Evolutionary conservation across 2,797 vertebrate genomes (phyloP).

Genomic region (Brachymystax lenok): DNA sequence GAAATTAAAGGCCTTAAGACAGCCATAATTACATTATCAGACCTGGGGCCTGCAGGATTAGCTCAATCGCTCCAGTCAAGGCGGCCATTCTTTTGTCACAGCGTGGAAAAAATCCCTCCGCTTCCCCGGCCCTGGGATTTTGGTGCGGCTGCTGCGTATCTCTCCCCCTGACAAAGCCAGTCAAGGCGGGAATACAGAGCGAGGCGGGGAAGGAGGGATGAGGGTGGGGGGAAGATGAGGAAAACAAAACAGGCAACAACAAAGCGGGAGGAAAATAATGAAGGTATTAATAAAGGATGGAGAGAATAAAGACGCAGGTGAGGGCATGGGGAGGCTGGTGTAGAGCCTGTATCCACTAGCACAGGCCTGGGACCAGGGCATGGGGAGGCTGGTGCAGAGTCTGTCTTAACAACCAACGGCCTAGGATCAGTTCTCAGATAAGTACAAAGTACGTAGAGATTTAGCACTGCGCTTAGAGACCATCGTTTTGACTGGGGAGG

Average conservation of each 20-base stretch:
- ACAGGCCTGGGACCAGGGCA: conserved; percentile 4
- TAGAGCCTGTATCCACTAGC: conserved; percentile 39
- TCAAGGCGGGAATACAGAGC: conserved; percentile 79
- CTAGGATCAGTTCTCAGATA: conserved; percentile 53
- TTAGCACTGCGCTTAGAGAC: background rate
- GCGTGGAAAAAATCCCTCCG: conserved; percentile 92
- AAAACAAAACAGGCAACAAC: conserved; percentile 85
- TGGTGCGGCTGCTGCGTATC: conserved; percentile 91
- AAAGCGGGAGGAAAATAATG: conserved; percentile 91
- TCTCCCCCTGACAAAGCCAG: conserved; percentile 89
- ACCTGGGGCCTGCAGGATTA: conserved; percentile 92
- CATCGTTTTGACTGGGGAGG: background rate
- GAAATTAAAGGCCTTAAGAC: conserved; percentile 98
- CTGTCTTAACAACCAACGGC: too few species aligned
- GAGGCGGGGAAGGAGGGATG: conserved; percentile 76
- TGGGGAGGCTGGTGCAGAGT: too few species aligned
- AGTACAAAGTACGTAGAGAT: too few species aligned
- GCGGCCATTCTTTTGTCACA: conserved; percentile 94
- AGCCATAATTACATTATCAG: conserved; percentile 99
- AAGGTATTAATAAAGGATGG: conserved; percentile 84
- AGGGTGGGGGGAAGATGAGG: conserved; percentile 76
- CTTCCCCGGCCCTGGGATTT: conserved; percentile 90
- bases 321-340: conserved; percentile 36
- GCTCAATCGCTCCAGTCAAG: conserved; percentile 99
- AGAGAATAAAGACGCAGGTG: conserved; percentile 73